Evolutionary conservation across 2,797 vertebrate species (phyloP), one percentile per base, ranked within the genome.

Genomic region (Clarias fuscus): DNA sequence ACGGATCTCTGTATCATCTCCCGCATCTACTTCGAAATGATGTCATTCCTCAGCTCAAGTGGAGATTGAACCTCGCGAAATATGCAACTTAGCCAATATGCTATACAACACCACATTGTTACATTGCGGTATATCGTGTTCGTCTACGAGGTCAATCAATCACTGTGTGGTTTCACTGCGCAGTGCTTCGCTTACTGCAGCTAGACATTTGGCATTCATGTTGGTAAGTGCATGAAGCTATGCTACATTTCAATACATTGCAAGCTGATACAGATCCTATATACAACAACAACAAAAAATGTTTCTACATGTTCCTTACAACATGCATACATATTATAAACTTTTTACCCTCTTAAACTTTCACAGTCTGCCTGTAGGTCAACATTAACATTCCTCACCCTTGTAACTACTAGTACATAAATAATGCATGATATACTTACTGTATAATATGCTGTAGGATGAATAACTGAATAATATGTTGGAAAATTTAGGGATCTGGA

Each of bases 1-100:
- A 90, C 83, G 84, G 87, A 90, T 90, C 72, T 71, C 84, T 77
- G 77, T 88, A 88, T 89, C 88, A 84, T 90, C 90, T 86, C 71
- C 71, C 73, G 56, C 86, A 77, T 84, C 64, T 33, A 85, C 83
- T 73, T 82, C 82, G 62, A 85, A 85, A 86, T 64, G 24, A 62
- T 27, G 43, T 83, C 81, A n/a, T 43, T 65, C 70, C 56, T 20
- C n/a, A 40, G 70, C 85, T 53, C 79, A 53, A 53, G 72, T 65
- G 68, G 59, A 83, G 76, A 90, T 87, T 85, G 80, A 76, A 87
- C 64, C 84, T 82, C 24, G 10, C 59, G 87, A 86, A 90, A 88
- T 75, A 68, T 84, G 73, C 76, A 82, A 82, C 76, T 82, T 20
- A 82, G 68, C 62, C 64, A 22, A 48, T 53, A 53, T 18, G n/a